phyloP scores from a whole-genome alignment of 2,113 vertebrate species.

The Ptilonorhynchus violaceus region DNA sequence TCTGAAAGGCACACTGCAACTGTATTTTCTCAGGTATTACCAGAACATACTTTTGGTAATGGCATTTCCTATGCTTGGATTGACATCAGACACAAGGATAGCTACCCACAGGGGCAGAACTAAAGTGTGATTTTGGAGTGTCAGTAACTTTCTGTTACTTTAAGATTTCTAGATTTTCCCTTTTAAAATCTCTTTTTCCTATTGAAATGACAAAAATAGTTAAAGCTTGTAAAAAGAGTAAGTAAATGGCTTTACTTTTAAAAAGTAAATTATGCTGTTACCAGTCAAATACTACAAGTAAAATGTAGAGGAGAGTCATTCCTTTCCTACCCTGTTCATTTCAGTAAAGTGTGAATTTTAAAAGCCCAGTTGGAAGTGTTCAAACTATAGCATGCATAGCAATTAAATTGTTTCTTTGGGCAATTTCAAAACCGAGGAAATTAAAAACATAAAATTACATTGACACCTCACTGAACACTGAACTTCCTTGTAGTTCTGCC shows the following conservation, averaged over 20 bases:
- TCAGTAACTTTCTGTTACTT: background rate
- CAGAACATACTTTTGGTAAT: background rate
- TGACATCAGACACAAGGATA: background rate
- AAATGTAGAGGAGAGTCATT: background rate
- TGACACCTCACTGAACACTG: constrained; percentile 3
- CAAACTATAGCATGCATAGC: background rate
- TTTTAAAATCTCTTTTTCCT: background rate
- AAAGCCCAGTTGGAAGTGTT: background rate
- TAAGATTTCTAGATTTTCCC: background rate
- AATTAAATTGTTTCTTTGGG: constrained; percentile 20
- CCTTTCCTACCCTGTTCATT: background rate
- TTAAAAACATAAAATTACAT: constrained; percentile 21
- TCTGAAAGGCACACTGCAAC: background rate
- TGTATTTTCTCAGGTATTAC: background rate
- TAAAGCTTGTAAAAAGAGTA: background rate
- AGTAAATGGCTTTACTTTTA: background rate
- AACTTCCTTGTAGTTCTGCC: background rate
- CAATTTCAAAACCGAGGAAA: background rate
- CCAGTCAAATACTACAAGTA: background rate
- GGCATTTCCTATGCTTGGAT: background rate
- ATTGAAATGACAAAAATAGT: background rate
- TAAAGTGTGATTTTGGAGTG: background rate
- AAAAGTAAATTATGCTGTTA: background rate
- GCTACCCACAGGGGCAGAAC: background rate
- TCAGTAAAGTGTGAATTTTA: background rate